These are phyloP conservation scores for Chlorodrepanis virens DNA, from an alignment of 2,113 vertebrate species.

Conservation along the genomic window DNA sequence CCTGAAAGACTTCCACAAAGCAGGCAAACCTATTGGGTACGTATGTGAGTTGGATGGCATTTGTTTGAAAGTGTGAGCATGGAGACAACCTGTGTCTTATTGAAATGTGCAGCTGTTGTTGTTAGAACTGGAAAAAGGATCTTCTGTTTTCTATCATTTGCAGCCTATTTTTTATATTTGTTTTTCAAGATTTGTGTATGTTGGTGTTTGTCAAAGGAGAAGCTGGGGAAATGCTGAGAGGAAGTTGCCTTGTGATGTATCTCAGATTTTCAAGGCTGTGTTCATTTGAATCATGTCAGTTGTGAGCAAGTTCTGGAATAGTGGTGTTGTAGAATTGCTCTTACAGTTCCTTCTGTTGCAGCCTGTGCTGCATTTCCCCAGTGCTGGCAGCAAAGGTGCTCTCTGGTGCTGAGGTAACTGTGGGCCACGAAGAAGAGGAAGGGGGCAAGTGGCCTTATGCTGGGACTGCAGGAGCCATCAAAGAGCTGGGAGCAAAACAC, in stretches of 20 bases:
- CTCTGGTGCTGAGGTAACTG: constrained; percentile 81
- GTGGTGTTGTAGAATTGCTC: background rate
- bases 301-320: background rate
- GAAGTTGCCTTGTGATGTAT: background rate
- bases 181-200: background rate
- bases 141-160: background rate
- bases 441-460: constrained; percentile 86
- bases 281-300: background rate
- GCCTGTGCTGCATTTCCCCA: constrained; percentile 84
- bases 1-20: constrained; percentile 82
- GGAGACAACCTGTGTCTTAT: background rate
- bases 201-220: background rate
- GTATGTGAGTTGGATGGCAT: background rate
- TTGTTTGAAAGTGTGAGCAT: background rate
- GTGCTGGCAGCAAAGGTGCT: constrained; percentile 85
- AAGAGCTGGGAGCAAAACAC: constrained; percentile 83
- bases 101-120: background rate
- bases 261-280: background rate
- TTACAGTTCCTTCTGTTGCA: constrained; percentile 1
- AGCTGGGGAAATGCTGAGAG: background rate
- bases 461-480: constrained; percentile 80
- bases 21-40: constrained; percentile 86
- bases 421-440: constrained; percentile 85
- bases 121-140: background rate
- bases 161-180: background rate